These are phyloP conservation scores for Drosophila ezoana DNA, from an alignment of 2,888 invertebrate species.

Conservation along the genomic window DNA sequence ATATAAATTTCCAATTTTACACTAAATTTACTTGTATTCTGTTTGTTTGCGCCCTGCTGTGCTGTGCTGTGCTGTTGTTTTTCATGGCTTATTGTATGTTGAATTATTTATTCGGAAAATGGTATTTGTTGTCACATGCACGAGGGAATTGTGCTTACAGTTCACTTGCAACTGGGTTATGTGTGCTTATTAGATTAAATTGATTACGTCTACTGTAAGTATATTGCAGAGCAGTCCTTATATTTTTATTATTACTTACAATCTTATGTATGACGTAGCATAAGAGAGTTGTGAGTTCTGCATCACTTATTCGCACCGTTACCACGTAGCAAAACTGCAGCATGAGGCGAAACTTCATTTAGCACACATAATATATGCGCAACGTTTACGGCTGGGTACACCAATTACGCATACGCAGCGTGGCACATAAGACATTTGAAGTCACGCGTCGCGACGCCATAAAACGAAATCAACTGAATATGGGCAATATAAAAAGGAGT, in stretches of 20 bases:
- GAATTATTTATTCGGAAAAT: slow-evolving; percentile 63
- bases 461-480: slow-evolving; percentile 58
- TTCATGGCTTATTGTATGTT: slow-evolving; percentile 52
- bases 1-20: slow-evolving; percentile 57
- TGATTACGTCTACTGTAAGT: slow-evolving; percentile 4
- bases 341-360: slow-evolving; percentile 3
- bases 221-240: background rate
- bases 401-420: slow-evolving; percentile 64
- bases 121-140: slow-evolving; percentile 42
- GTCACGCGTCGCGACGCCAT: slow-evolving; percentile 34
- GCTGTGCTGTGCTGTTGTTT: slow-evolving; percentile 8
- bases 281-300: slow-evolving; percentile 1
- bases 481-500: slow-evolving; percentile 56
- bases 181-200: slow-evolving; percentile 20
- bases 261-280: slow-evolving; percentile 1
- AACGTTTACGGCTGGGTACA: slow-evolving; percentile 13
- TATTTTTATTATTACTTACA: background rate
- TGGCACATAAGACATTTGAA: slow-evolving; percentile 43
- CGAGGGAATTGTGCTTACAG: slow-evolving; percentile 29
- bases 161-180: slow-evolving; percentile 6
- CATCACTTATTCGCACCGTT: slow-evolving; percentile 47
- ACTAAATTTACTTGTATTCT: slow-evolving; percentile 58
- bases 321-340: slow-evolving; percentile 19
- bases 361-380: slow-evolving; percentile 10
- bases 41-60: slow-evolving; percentile 9